Evolutionary conservation across 2,888 invertebrate species (phyloP).

Genomic region (Scaptomyza caliginosa): DNA sequence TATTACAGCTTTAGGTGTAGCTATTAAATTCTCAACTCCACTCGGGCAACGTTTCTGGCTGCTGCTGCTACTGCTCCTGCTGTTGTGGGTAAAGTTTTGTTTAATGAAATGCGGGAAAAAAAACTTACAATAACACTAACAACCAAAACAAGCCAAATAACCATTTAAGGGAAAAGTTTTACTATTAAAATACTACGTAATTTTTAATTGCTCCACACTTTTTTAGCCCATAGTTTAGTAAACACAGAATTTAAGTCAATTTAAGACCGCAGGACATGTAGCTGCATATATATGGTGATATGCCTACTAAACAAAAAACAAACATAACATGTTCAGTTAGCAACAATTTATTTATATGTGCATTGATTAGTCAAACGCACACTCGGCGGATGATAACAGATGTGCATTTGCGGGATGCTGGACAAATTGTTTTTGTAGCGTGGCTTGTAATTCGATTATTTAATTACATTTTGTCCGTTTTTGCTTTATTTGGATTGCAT

Average conservation of each 20-base stretch:
- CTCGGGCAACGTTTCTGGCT: slow-evolving; percentile 38
- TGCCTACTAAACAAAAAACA: slow-evolving; percentile 20
- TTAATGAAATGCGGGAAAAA: slow-evolving; percentile 79
- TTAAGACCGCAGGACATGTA: slow-evolving; percentile 37
- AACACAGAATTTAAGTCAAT: slow-evolving; percentile 43
- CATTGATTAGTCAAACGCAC: slow-evolving; percentile 69
- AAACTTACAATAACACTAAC: slow-evolving; percentile 39
- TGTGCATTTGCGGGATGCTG: neutral
- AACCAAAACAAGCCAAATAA: slow-evolving; percentile 57
- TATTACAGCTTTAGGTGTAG: slow-evolving; percentile 69
- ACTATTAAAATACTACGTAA: slow-evolving; percentile 80
- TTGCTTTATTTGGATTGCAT: slow-evolving; percentile 60
- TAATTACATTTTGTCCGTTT: slow-evolving; percentile 72
- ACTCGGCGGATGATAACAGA: slow-evolving; percentile 22
- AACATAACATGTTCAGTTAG: slow-evolving; percentile 37
- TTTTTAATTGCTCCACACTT: slow-evolving; percentile 62
- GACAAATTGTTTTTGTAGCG: slow-evolving; percentile 13
- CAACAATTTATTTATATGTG: slow-evolving; percentile 46
- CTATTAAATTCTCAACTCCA: slow-evolving; percentile 72
- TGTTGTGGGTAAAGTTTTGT: slow-evolving; percentile 73
- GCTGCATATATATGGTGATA: slow-evolving; percentile 19
- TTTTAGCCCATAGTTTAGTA: slow-evolving; percentile 43
- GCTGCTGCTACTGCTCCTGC: slow-evolving; percentile 32
- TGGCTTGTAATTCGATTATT: slow-evolving; percentile 69
- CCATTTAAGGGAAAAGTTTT: slow-evolving; percentile 76